Evolutionary conservation across 1,140 invertebrate species (phyloP).

Genomic region (Augochlora pura): DNA sequence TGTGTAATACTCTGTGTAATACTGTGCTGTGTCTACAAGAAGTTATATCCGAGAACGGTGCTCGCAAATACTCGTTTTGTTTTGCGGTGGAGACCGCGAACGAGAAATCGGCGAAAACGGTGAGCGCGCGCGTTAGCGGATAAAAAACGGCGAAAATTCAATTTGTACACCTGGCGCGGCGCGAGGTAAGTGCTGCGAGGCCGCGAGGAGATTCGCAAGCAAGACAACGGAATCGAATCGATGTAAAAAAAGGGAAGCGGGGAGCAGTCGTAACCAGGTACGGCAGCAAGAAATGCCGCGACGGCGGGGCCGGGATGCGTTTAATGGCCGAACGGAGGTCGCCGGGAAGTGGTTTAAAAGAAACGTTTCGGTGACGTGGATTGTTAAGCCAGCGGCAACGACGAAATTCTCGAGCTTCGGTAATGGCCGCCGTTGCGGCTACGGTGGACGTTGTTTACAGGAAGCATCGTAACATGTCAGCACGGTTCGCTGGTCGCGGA

Average conservation of each 20-base stretch:
- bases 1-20: too few species aligned
- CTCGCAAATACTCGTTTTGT: too few species aligned
- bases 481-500: conserved; percentile 2
- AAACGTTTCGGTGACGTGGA: neutral
- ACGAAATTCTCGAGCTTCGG: conserved; percentile 1
- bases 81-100: too few species aligned
- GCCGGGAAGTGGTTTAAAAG: neutral
- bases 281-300: neutral
- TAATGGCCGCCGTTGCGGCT: neutral
- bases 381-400: neutral
- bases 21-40: too few species aligned
- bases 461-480: conserved; percentile 3
- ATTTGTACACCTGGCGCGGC: too few species aligned
- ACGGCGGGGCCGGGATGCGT: neutral
- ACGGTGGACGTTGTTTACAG: conserved; percentile 14
- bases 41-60: too few species aligned
- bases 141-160: too few species aligned
- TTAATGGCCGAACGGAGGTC: neutral
- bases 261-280: neutral
- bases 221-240: neutral
- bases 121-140: too few species aligned
- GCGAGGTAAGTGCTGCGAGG: neutral
- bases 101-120: too few species aligned
- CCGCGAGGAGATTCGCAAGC: neutral
- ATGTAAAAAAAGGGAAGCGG: neutral